These are phyloP conservation scores for Acrocephalus arundinaceus DNA, from an alignment of 2,113 vertebrate species.

Conservation along the genomic window DNA sequence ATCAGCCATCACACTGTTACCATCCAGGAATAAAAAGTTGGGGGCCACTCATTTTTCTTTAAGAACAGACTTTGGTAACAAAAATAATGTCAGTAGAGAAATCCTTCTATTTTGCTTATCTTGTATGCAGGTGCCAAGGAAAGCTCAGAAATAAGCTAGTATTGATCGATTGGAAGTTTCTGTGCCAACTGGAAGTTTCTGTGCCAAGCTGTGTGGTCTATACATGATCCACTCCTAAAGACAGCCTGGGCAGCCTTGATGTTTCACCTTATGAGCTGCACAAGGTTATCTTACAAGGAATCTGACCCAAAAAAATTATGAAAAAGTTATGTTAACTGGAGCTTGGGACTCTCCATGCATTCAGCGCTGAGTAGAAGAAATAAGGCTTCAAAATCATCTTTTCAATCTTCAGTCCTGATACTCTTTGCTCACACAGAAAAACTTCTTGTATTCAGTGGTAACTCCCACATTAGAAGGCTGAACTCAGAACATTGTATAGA, in stretches of 20 bases:
- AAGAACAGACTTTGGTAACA: neutral
- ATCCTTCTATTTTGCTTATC: neutral
- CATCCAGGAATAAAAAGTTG: neutral
- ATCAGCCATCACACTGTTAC: neutral
- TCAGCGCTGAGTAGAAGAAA: neutral
- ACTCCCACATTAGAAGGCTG: neutral
- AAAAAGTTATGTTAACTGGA: neutral
- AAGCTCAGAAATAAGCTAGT: neutral
- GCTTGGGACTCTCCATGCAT: neutral
- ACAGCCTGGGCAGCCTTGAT: neutral
- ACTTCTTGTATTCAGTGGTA: neutral
- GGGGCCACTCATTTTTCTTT: neutral
- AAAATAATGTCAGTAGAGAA: neutral
- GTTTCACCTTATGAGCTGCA: neutral
- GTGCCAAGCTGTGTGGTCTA: neutral
- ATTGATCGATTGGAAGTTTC: neutral
- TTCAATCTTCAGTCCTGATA: neutral
- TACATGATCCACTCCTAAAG: neutral
- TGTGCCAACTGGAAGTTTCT: neutral
- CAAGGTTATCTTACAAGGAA: neutral
- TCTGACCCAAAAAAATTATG: neutral
- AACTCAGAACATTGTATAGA: neutral
- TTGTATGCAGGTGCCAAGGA: neutral
- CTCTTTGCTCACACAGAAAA: neutral
- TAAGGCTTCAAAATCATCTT: neutral